These are phyloP conservation scores for Hermodice carunculata DNA, from an alignment of 2,888 invertebrate genomes.

Conservation along the genomic window DNA sequence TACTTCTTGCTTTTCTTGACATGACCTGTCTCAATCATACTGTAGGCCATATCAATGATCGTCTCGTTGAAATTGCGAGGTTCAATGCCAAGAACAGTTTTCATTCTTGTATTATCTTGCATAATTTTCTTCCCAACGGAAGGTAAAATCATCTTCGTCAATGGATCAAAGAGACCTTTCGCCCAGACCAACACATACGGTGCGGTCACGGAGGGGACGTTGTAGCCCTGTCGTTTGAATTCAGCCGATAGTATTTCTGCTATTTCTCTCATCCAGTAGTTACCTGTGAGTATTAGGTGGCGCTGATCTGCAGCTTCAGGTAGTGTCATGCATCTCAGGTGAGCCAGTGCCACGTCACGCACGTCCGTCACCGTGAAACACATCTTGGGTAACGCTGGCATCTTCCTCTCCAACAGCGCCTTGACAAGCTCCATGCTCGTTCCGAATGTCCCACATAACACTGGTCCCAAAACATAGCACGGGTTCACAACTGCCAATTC, in stretches of 20 bases:
- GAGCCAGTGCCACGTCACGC: slow-evolving; percentile 71
- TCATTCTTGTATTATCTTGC: slow-evolving; percentile 68
- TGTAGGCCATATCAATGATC: slow-evolving; percentile 72
- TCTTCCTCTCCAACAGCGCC: slow-evolving; percentile 62
- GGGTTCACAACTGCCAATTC: slow-evolving; percentile 73
- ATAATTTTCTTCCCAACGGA: slow-evolving; percentile 25
- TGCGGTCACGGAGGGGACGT: slow-evolving; percentile 67
- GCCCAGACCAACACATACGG: slow-evolving; percentile 69
- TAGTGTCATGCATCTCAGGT: slow-evolving; percentile 32
- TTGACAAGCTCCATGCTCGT: slow-evolving; percentile 62
- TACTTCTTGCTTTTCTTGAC: slow-evolving; percentile 67
- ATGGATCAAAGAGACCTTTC: slow-evolving; percentile 67
- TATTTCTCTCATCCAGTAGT: slow-evolving; percentile 72
- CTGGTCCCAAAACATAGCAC: slow-evolving; percentile 72
- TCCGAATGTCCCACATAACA: slow-evolving; percentile 36
- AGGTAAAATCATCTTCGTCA: slow-evolving; percentile 5
- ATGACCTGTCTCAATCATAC: slow-evolving; percentile 71
- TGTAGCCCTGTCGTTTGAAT: slow-evolving; percentile 68
- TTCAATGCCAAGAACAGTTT: slow-evolving; percentile 69
- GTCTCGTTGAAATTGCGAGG: slow-evolving; percentile 70
- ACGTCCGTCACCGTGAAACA: slow-evolving; percentile 72
- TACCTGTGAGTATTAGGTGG: slow-evolving; percentile 68
- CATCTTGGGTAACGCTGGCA: slow-evolving; percentile 69
- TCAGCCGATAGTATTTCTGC: slow-evolving; percentile 65
- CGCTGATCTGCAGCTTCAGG: slow-evolving; percentile 52